phyloP scores from a whole-genome alignment of 2,888 invertebrate species.

The Sarcophaga caerulescens region DNA sequence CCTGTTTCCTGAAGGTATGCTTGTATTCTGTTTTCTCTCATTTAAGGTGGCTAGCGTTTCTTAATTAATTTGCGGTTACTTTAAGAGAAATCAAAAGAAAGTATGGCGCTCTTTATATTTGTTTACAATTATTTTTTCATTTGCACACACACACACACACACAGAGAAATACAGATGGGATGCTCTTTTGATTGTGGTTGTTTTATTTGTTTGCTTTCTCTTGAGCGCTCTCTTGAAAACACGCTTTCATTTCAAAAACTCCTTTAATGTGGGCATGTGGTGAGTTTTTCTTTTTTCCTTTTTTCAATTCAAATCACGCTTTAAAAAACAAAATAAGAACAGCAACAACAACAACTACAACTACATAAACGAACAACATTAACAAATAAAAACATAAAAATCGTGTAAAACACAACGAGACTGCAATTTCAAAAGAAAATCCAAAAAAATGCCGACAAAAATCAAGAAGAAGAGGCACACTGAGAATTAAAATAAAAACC shows the following conservation, averaged over 20 bases:
- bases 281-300: not conserved
- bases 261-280: slow-evolving; percentile 64
- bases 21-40: no score
- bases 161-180: no score
- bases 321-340: slow-evolving; percentile 41
- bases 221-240: not conserved
- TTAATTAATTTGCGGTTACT: not conserved
- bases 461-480: slow-evolving; percentile 44
- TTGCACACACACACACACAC: not conserved
- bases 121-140: not conserved
- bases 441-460: slow-evolving; percentile 47
- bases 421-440: slow-evolving; percentile 23
- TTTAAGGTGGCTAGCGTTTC: no score
- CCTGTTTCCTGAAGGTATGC: no score
- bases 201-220: slow-evolving; percentile 5
- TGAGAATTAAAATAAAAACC: not conserved
- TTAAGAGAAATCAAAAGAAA: not conserved
- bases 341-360: not conserved
- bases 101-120: not conserved
- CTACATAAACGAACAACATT: not conserved
- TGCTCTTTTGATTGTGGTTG: slow-evolving; percentile 27
- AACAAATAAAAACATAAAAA: slow-evolving; percentile 50
- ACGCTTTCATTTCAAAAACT: slow-evolving; percentile 14
- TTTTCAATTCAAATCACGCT: slow-evolving; percentile 60
- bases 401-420: slow-evolving; percentile 37